Base-by-base conservation (phyloP, 1,140 invertebrate genomes). In the Diabrotica virgifera region DNA sequence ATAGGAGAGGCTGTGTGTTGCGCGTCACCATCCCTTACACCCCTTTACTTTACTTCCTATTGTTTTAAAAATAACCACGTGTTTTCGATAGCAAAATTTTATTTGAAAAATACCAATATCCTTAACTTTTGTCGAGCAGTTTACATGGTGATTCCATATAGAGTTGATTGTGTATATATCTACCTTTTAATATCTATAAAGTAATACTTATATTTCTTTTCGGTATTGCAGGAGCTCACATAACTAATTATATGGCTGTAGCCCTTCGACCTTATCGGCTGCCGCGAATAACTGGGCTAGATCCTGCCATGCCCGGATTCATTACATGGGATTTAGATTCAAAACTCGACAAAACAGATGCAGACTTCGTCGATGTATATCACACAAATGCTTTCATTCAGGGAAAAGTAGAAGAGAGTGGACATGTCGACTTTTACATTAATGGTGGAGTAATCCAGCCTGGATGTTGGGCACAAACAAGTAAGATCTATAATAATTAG, bases 371-470 rank as follows among this genome's bases (percentile, higher is more conserved):
- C 5, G 89, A 91, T 74, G 85, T 90, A 0, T 85, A 90, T 52
- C 90, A 93, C 63, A 90, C 90, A 0, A 90, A 91, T 75, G 87
- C 82, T 7, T 85, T 87, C 53, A 77, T 87, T 0, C 85, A 89
- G 72, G 87, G 87, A 0, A 84, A 86, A 65, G 51, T 86, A 11
- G 85, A 86, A 59, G 71, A 80, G n/a, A 82, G 82, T 62, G 89
- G 89, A 0, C 86, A 90, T 69, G 82, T 88, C 0, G 90, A 91
- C 69, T 91, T 90, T 68, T 91, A 89, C 69, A 82, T 89, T 74
- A 91, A 91, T 73, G 88, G 88, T 0, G 90, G 89, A 0, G 80
- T 78, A 38, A 71, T 78, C n/a, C 90, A 91, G 68, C 89, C 89
- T 0, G 89, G 87, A 0, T 89, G 87, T 67, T 82, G 81, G 81